Base-by-base conservation (phyloP, 1,140 invertebrate species). In the Hyles vespertilio region DNA sequence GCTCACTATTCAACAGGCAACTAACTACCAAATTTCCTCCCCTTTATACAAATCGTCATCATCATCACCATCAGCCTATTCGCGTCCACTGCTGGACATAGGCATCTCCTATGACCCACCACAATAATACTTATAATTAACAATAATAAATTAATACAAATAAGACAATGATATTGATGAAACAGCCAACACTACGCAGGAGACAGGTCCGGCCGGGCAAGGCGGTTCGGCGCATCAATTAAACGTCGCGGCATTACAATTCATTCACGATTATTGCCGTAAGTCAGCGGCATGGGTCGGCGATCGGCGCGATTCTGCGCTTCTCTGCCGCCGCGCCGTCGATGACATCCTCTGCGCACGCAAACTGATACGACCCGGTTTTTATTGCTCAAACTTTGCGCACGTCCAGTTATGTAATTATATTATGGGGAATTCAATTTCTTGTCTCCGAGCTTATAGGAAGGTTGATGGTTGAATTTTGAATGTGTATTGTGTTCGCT, bases 251-350 rank as follows among this genome's bases (percentile, higher is more conserved):
- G 74, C 81, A 84, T 85, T 79, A 83, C 82, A 79, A 85, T 87
- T 87, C 82, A 87, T 85, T 87, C 81, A 83, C 72, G 74, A 85
- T 84, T 87, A 84, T 80, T 84, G 78, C 75, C 74, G 77, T 78
- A 74, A 75, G 59, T 72, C 66, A 69, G 71, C 74, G 79, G 77
- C 74, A 69, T 22, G 22, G 22, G 22, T 22, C 63, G 63, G 70
- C 73, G 72, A 22, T 67, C 72, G 63, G 22, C 50, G 50, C 50
- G 22, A 9, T 11, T 51, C 55, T 60, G 65, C 65, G 66, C 68
- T 70, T 22, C 22, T 22, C 22, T 7, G 32, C 6, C 47, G 56
- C 56, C 59, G 65, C 47, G 56, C 56, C 59, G 65, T 65, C 63
- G 65, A 65, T 72, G 78, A 76, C 71, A 65, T 69, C 61, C 66